phyloP scores from a whole-genome alignment of 1,140 invertebrate species.

The Magallana angulata region DNA sequence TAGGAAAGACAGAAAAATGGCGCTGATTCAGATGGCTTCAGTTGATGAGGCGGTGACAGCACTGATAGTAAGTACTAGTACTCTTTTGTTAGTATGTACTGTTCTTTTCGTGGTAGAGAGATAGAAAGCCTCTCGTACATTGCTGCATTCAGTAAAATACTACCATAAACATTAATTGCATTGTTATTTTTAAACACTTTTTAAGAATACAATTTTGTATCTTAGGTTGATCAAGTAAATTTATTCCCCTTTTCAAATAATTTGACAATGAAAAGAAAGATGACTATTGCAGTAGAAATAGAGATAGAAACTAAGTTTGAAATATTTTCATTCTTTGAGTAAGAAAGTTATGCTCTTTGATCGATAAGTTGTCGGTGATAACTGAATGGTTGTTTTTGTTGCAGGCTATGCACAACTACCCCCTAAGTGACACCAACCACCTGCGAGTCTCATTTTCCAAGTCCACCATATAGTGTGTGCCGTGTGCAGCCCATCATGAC shows the following conservation, averaged over 20 bases:
- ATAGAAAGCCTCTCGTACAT: not conserved
- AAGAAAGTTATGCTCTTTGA: no score
- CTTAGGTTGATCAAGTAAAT: no score
- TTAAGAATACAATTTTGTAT: no score
- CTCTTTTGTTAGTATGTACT: no score
- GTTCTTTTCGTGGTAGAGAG: not conserved
- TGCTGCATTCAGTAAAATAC: not conserved
- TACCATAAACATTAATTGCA: not conserved
- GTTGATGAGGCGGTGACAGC: constrained; percentile 97
- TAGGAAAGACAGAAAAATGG: constrained; percentile 99
- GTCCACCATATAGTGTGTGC: constrained; percentile 75
- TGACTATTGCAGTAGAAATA: no score
- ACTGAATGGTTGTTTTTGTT: constrained; percentile 53
- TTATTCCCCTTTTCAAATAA: no score
- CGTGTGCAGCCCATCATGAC: constrained; percentile 41
- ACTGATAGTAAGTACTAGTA: constrained; percentile 85
- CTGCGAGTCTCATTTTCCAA: constrained; percentile 82
- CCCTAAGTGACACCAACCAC: constrained; percentile 81
- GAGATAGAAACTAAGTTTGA: no score
- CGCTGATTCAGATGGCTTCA: constrained; percentile 94
- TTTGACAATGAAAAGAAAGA: no score
- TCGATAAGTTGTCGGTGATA: no score
- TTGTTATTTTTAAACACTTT: no score
- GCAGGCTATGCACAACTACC: constrained; percentile 81
- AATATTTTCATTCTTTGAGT: no score